Evolutionary conservation across 2,797 vertebrate species (phyloP).

Genomic region (Sternotherus odoratus): DNA sequence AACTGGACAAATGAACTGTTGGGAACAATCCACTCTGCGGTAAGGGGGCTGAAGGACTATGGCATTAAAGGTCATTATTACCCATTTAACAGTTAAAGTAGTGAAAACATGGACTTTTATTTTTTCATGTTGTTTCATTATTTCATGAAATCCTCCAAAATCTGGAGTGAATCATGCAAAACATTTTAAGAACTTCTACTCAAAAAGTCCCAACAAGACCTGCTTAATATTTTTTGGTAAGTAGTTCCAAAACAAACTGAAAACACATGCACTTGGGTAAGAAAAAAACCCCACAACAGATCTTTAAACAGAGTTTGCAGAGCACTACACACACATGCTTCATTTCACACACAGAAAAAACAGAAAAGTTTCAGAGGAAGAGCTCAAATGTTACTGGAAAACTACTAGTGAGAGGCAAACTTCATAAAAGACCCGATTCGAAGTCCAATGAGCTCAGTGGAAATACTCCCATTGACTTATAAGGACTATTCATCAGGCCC

Average conservation of each 20-base stretch:
- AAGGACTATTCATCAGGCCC: background rate
- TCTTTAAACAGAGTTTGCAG: background rate
- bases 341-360: slow-evolving; percentile 2
- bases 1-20: background rate
- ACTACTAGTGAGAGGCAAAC: background rate
- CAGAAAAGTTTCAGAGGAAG: background rate
- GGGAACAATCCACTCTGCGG: background rate
- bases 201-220: background rate
- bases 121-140: background rate
- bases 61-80: background rate
- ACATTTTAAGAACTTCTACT: background rate
- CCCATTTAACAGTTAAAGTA: background rate
- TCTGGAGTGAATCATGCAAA: background rate
- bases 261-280: background rate
- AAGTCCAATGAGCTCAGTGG: background rate
- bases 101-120: background rate
- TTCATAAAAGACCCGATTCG: background rate
- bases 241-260: background rate
- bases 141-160: slow-evolving; percentile 3
- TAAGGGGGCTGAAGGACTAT: background rate
- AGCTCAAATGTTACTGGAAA: slow-evolving; percentile 21
- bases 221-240: background rate
- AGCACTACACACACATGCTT: slow-evolving; percentile 18
- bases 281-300: background rate
- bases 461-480: background rate